Evolutionary conservation across 2,888 invertebrate genomes (phyloP).

Genomic region (Epistrophe eligans): DNA sequence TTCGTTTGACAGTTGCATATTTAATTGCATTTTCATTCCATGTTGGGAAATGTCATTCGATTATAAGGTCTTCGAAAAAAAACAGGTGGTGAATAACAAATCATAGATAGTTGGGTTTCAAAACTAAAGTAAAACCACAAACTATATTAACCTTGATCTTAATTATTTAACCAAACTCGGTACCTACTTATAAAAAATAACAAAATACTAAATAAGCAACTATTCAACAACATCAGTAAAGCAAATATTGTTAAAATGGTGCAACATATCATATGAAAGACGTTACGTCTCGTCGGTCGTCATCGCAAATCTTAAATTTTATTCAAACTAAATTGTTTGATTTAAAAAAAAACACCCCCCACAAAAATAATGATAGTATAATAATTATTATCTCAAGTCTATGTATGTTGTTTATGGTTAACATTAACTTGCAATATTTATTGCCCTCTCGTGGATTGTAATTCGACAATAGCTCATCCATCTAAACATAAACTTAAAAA

Average conservation of each 20-base stretch:
- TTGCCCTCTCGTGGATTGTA: conserved; percentile 8
- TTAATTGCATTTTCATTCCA: conserved; percentile 29
- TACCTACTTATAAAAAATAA: neutral
- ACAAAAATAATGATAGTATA: neutral
- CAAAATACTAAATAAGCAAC: neutral
- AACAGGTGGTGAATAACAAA: conserved; percentile 17
- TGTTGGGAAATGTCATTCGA: conserved; percentile 15
- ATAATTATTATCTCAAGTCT: neutral
- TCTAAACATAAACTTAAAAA: conserved; percentile 3
- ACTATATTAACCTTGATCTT: conserved; percentile 35
- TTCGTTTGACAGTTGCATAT: conserved; percentile 40
- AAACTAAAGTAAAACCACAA: conserved; percentile 35
- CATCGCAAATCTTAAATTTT: neutral
- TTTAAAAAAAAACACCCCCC: neutral
- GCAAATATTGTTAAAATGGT: conserved; percentile 5
- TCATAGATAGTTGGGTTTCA: neutral
- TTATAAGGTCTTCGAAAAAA: conserved; percentile 3
- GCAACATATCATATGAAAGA: neutral
- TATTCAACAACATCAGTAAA: neutral
- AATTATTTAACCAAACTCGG: conserved; percentile 26
- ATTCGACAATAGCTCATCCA: neutral
- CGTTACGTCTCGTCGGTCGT: neutral
- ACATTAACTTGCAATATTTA: conserved; percentile 23
- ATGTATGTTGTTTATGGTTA: conserved; percentile 7
- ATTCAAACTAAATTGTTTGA: neutral